Evolutionary conservation across 2,888 invertebrate species (phyloP).

Genomic region (Heliothis peltigera): DNA sequence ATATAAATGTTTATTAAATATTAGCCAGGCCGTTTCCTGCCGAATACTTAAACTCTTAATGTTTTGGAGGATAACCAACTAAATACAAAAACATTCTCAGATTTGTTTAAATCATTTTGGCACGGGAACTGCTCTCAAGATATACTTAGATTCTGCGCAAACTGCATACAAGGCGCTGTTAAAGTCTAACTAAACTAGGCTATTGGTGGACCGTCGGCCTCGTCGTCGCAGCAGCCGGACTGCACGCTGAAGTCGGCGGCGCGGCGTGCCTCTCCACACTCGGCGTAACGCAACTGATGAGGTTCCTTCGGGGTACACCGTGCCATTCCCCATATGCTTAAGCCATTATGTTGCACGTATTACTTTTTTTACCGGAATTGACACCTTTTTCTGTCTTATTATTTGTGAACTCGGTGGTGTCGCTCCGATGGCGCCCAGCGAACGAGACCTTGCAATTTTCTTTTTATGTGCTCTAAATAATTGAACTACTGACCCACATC

Average conservation of each 20-base stretch:
- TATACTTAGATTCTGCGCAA: conserved; percentile 4
- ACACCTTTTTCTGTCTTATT: too few relatives aligned
- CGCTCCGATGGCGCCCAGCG: conserved; percentile 13
- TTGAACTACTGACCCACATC: conserved; percentile 54
- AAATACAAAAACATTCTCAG: conserved; percentile 34
- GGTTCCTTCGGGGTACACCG: too few relatives aligned
- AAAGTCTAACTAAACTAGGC: too few relatives aligned
- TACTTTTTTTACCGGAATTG: too few relatives aligned
- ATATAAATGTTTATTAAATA: conserved; percentile 48
- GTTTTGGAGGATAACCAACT: conserved; percentile 34
- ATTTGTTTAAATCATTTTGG: conserved; percentile 32
- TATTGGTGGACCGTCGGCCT: too few relatives aligned
- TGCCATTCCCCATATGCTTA: too few relatives aligned
- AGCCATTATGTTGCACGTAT: too few relatives aligned
- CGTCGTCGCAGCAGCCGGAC: conserved; percentile 3
- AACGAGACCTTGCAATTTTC: neutral
- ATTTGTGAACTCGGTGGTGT: neutral
- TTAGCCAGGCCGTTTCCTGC: conserved; percentile 36
- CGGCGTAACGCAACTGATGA: too few relatives aligned
- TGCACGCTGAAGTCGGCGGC: too few relatives aligned
- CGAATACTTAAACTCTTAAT: conserved; percentile 28
- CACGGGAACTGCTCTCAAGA: conserved; percentile 2
- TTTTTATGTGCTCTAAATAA: neutral
- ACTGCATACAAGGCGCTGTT: conserved; percentile 5
- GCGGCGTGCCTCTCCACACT: too few relatives aligned